These are phyloP conservation scores for Aramus guarauna DNA, from an alignment of 2,113 vertebrate genomes.

Conservation along the genomic window DNA sequence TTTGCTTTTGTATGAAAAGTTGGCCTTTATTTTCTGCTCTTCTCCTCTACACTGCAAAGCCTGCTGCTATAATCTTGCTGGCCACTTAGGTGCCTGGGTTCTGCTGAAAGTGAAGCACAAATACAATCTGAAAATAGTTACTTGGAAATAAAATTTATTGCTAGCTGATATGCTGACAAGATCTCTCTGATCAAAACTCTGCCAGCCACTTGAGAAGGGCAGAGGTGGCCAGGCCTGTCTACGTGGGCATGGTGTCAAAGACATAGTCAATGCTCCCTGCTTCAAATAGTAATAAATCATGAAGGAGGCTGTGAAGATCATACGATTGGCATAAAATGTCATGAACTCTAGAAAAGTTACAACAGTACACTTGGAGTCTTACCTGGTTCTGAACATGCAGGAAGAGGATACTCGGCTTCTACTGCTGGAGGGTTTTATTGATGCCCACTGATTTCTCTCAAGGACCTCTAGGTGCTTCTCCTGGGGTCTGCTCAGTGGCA, in stretches of 20 bases:
- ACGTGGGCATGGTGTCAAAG: not conserved
- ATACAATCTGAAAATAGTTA: not conserved
- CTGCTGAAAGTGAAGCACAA: not conserved
- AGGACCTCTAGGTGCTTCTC: not conserved
- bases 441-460: not conserved
- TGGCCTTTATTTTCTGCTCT: not conserved
- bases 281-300: not conserved
- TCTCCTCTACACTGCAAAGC: accelerated
- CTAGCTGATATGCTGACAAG: not conserved
- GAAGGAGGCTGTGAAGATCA: not conserved
- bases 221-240: not conserved
- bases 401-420: not conserved
- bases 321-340: not conserved
- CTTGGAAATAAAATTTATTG: not conserved
- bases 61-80: not conserved
- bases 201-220: not conserved
- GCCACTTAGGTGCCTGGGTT: not conserved
- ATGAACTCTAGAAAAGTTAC: not conserved
- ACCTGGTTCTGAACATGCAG: not conserved
- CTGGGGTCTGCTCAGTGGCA: not conserved
- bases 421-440: not conserved
- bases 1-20: not conserved
- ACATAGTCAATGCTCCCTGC: not conserved
- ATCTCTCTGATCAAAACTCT: not conserved
- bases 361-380: not conserved